Evolutionary conservation across 2,888 invertebrate genomes (phyloP).

Genomic region (Leptopilina myrica): DNA sequence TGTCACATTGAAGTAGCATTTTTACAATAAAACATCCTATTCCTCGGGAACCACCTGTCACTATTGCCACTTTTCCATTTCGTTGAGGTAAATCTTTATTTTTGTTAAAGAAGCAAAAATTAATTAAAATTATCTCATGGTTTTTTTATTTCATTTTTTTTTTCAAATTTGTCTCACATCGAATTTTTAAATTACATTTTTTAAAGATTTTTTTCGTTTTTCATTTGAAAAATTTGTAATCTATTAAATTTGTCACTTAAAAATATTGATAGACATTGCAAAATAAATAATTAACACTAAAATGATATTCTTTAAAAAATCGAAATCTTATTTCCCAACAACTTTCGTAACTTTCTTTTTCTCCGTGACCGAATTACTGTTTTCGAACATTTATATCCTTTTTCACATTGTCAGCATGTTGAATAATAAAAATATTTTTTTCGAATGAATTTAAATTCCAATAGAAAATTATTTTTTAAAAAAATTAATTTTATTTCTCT

Average conservation of each 20-base stretch:
- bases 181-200: constrained; percentile 39
- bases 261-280: neutral
- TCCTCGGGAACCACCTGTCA: constrained; percentile 92
- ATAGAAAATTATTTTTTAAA: neutral
- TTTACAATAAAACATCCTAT: constrained; percentile 88
- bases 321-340: neutral
- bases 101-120: constrained; percentile 59
- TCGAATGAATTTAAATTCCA: neutral
- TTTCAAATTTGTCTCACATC: neutral
- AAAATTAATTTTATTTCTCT: too few relatives aligned
- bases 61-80: constrained; percentile 84
- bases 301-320: neutral
- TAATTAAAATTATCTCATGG: neutral
- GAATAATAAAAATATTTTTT: constrained; percentile 49
- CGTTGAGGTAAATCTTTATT: constrained; percentile 81
- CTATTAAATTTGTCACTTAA: too few relatives aligned
- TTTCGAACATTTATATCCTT: neutral
- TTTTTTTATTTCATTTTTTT: neutral
- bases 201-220: neutral
- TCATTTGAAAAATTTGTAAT: too few relatives aligned
- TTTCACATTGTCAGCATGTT: constrained; percentile 19
- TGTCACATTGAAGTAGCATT: constrained; percentile 86
- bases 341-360: constrained; percentile 39
- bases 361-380: constrained; percentile 27
- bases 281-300: neutral